These are phyloP conservation scores for Pachycephus smyrnensis DNA, from an alignment of 2,888 invertebrate genomes.

Conservation along the genomic window DNA sequence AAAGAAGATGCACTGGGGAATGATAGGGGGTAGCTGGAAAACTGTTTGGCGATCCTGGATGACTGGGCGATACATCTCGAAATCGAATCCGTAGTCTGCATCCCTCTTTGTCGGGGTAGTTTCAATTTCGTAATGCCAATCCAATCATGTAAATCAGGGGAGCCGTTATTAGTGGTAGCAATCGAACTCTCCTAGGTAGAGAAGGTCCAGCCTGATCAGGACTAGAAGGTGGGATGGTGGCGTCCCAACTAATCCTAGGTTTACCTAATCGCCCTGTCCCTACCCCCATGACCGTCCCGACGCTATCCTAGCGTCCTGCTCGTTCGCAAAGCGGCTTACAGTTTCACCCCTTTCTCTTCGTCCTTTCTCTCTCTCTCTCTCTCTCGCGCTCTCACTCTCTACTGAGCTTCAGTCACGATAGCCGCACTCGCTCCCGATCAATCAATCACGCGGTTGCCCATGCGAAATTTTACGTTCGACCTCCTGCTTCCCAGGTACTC, in stretches of 20 bases:
- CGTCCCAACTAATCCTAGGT: constrained; percentile 64
- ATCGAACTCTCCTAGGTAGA: constrained; percentile 49
- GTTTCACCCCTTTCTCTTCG: constrained; percentile 47
- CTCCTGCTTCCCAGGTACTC: constrained; percentile 1
- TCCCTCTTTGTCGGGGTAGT: constrained; percentile 37
- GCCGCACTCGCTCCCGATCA: constrained; percentile 23
- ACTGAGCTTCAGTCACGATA: background rate
- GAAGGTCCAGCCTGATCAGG: constrained; percentile 35
- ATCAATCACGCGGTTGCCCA: constrained; percentile 26
- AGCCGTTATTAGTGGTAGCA: constrained; percentile 58
- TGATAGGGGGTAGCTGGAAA: background rate
- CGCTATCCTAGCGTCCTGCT: constrained; percentile 46
- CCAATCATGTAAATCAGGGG: constrained; percentile 66
- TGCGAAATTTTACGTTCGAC: constrained; percentile 3
- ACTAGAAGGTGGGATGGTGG: constrained; percentile 21
- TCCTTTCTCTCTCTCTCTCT: constrained; percentile 18
- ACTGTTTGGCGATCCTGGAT: background rate
- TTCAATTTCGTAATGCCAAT: constrained; percentile 66
- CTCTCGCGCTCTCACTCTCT: constrained; percentile 4
- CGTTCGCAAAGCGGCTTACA: constrained; percentile 64
- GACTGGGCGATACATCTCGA: background rate
- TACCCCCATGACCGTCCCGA: constrained; percentile 40
- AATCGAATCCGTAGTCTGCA: background rate
- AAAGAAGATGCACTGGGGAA: background rate
- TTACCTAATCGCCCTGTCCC: constrained; percentile 64